Conservation (phyloP, 2,888 invertebrate species). For the Hemithea aestivaria region DNA sequence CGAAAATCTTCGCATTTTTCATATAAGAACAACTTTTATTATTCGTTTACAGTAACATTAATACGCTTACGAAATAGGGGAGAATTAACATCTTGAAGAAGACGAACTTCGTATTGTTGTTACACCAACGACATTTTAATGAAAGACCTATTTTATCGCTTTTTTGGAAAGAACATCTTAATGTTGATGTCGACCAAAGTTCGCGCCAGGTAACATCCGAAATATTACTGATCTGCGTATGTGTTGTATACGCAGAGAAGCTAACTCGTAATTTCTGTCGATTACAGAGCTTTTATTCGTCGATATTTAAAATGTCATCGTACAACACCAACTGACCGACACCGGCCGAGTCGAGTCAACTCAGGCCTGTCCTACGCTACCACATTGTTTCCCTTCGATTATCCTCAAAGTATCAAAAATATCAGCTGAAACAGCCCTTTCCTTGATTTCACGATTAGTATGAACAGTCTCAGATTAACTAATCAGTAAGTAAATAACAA, state of each 20-base stretch:
- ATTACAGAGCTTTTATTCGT: too few relatives aligned
- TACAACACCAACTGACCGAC: too few relatives aligned
- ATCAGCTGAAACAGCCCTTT: slow-evolving; percentile 77
- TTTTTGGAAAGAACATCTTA: too few relatives aligned
- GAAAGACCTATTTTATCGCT: too few relatives aligned
- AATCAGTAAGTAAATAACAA: slow-evolving; percentile 75
- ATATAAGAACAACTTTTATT: slow-evolving; percentile 77
- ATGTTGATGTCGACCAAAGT: too few relatives aligned
- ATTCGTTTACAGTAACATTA: slow-evolving; percentile 74
- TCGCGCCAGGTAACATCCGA: too few relatives aligned
- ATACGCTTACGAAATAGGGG: slow-evolving; percentile 60
- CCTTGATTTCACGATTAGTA: slow-evolving; percentile 74
- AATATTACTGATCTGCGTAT: too few relatives aligned
- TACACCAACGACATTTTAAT: too few relatives aligned
- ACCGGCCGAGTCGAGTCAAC: slow-evolving; percentile 26
- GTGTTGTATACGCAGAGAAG: too few relatives aligned
- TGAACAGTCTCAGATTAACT: slow-evolving; percentile 79
- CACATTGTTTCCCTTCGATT: slow-evolving; percentile 73
- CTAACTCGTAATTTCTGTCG: too few relatives aligned
- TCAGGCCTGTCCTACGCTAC: slow-evolving; percentile 38
- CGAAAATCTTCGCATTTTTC: slow-evolving; percentile 70
- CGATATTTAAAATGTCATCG: too few relatives aligned
- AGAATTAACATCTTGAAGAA: slow-evolving; percentile 45
- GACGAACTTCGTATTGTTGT: slow-evolving; percentile 25
- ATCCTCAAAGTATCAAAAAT: slow-evolving; percentile 78